Conservation (phyloP, 2,113 vertebrate species). For the Eretmodus cyanostictus region DNA sequence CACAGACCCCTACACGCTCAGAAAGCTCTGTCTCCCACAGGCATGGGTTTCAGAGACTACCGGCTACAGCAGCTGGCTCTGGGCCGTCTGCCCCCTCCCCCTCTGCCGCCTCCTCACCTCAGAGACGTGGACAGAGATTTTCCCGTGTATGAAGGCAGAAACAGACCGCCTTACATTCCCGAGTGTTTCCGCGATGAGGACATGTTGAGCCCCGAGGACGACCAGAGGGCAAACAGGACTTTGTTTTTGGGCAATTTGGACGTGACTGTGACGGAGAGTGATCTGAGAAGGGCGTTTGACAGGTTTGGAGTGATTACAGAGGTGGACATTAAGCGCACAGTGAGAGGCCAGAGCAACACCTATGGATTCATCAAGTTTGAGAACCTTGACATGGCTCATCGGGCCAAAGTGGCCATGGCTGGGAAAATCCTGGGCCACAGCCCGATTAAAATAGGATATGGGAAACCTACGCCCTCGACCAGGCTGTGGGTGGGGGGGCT, state of each 20-base stretch:
- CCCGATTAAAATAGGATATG: slow-evolving; percentile 94
- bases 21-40: slow-evolving; percentile 80
- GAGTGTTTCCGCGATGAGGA: slow-evolving; percentile 85
- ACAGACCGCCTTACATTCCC: slow-evolving; percentile 79
- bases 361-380: slow-evolving; percentile 98
- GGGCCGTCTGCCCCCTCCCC: slow-evolving; percentile 83
- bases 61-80: slow-evolving; percentile 89
- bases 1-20: slow-evolving; percentile 75
- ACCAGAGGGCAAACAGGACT: slow-evolving; percentile 93
- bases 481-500: slow-evolving; percentile 95
- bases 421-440: slow-evolving; percentile 91
- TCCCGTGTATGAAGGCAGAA: slow-evolving; percentile 82
- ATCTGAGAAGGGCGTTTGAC: slow-evolving; percentile 87
- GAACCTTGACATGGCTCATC: slow-evolving; percentile 96
- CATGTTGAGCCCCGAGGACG: slow-evolving; percentile 84
- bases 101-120: slow-evolving; percentile 73
- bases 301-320: slow-evolving; percentile 95
- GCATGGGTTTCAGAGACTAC: slow-evolving; percentile 86
- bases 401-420: slow-evolving; percentile 93
- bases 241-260: slow-evolving; percentile 95
- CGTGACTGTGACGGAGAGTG: slow-evolving; percentile 85
- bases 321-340: slow-evolving; percentile 91
- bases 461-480: slow-evolving; percentile 93
- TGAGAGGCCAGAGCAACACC: slow-evolving; percentile 84
- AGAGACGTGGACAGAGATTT: slow-evolving; percentile 84